phyloP scores from a whole-genome alignment of 1,140 invertebrate genomes.

The Hestina assimilis region DNA sequence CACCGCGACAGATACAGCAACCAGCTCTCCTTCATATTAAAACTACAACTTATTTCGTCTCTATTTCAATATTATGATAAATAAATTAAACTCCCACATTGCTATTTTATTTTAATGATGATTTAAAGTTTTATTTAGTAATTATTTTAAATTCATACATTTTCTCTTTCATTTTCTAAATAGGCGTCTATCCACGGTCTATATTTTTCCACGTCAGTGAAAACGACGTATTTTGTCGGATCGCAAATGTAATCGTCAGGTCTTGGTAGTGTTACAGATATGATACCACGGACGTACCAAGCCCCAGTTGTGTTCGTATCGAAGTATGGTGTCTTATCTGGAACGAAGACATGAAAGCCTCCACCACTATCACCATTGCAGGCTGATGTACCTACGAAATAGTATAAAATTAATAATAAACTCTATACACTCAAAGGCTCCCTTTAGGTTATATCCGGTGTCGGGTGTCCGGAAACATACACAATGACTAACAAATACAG shows the following conservation, averaged over 20 bases:
- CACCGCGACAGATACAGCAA: too few species aligned
- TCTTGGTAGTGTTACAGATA: conserved; percentile 38
- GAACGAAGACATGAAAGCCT: conserved; percentile 43
- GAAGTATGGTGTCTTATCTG: conserved; percentile 13
- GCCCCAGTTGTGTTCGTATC: conserved; percentile 26
- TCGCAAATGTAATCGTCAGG: conserved; percentile 43
- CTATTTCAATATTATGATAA: too few species aligned
- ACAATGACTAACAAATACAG: too few species aligned
- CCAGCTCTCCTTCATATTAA: too few species aligned
- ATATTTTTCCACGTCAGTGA: conserved; percentile 47
- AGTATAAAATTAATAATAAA: not conserved
- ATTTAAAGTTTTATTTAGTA: too few species aligned
- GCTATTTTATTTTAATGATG: too few species aligned
- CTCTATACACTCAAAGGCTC: too few species aligned
- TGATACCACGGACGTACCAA: conserved; percentile 52
- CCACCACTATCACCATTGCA: conserved; percentile 60
- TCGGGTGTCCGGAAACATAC: too few species aligned
- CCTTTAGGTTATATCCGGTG: too few species aligned
- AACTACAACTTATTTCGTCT: too few species aligned
- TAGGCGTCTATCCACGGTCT: conserved; percentile 28
- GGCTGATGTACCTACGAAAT: conserved; percentile 30
- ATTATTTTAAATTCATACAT: too few species aligned
- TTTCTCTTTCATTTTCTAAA: not conserved
- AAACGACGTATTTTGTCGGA: conserved; percentile 43
- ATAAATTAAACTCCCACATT: too few species aligned